Base-by-base conservation (phyloP, 1,140 invertebrate genomes). In the Frieseomelitta varia region DNA sequence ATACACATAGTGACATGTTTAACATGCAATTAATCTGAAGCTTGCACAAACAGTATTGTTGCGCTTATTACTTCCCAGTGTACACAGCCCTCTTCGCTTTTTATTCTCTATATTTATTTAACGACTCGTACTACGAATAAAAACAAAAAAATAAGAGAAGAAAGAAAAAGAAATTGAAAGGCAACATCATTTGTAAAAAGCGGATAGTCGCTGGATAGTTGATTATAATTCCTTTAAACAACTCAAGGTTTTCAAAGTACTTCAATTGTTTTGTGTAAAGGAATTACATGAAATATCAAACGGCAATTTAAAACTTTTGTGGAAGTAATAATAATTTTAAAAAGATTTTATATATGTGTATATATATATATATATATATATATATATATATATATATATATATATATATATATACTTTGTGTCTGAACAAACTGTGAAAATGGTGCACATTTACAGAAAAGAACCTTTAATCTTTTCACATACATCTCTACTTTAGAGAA, bases 11-110 rank as follows among this genome's bases (percentile, higher is more conserved):
- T 93, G 92, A 94, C 94, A 94, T 94, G 94, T 94, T 94, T 94
- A 94, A 94, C 94, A 94, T 94, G 94, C 92, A 94, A 94, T 94
- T 94, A 93, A 94, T 93, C 89, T 90, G 94, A 94, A 94, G 94
- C 94, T 93, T 92, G 93, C 92, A 94, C 93, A 93, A 93, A 94
- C 93, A 93, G 84, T 92, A 90, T 93, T 93, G 93, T 93, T 95
- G 94, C 93, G 92, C 93, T 93, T 92, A 90, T 94, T 92, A 94
- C 94, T 94, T 94, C 93, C 93, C 91, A 91, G 91, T 92, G 88
- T 93, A 93, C 93, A 94, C 92, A 94, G 93, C 93, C 93, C 92
- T 94, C 91, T 90, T 89, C 87, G 67, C 82, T 90, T 90, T 74
- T 89, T 89, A 65, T 78, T 87, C 86, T 87, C 87, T 87, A 88